Conservation (phyloP, 2,113 vertebrate genomes). For the Miniopterus natalensis region DNA sequence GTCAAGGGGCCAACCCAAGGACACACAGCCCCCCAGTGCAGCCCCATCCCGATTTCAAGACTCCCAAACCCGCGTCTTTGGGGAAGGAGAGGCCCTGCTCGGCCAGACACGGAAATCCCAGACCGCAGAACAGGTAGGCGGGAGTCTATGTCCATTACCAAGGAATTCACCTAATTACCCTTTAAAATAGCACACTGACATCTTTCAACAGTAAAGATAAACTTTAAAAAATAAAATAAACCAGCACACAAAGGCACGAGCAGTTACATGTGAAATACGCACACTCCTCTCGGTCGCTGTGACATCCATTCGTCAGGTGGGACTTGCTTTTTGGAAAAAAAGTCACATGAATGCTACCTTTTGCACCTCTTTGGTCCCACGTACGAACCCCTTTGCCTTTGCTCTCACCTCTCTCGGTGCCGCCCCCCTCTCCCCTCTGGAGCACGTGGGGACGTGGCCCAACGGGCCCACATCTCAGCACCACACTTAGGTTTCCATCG, state of each 20-base stretch:
- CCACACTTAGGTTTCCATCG: background rate
- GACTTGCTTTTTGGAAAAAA: background rate
- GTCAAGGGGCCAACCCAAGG: background rate
- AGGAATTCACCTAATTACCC: background rate
- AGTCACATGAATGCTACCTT: fast-evolving
- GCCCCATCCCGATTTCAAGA: background rate
- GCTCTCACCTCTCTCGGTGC: fast-evolving
- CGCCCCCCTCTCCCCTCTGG: fast-evolving
- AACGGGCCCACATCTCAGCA: background rate
- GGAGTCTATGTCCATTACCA: fast-evolving
- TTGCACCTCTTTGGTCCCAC: fast-evolving
- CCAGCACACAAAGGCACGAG: fast-evolving
- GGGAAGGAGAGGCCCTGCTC: background rate
- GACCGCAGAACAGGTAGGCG: background rate
- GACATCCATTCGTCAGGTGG: fast-evolving
- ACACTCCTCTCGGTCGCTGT: no score
- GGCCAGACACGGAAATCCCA: background rate
- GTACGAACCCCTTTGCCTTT: fast-evolving
- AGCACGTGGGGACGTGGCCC: background rate
- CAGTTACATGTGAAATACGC: no score
- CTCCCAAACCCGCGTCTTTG: background rate
- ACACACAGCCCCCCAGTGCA: fast-evolving
- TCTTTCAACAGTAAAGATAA: no score
- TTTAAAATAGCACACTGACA: no score
- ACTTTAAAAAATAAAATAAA: no score